A percentile compares a stretch with the other conserved stretches of the same genome.
These are phyloP conservation scores for Pogonocichla stellata DNA, from an alignment of 2,113 vertebrate species.

Conservation along the genomic window DNA sequence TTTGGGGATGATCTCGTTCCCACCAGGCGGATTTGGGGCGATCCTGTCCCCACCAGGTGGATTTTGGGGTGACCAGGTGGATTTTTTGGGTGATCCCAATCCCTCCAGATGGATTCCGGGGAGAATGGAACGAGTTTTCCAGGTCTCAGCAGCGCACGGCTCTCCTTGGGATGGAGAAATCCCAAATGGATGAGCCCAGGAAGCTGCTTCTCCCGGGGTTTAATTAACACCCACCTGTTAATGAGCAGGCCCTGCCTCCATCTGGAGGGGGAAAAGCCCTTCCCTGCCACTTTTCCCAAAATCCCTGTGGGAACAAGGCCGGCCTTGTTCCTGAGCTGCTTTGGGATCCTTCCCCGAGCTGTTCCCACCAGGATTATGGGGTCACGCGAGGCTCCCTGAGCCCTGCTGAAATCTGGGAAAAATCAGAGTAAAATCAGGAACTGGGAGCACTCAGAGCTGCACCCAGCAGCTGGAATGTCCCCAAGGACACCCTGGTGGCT, in stretches of 20 bases:
- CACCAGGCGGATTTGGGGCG: too few species aligned
- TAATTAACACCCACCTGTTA: background rate
- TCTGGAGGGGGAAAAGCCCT: too few species aligned
- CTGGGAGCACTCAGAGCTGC: too few species aligned
- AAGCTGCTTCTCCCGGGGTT: background rate
- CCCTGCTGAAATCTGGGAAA: background rate
- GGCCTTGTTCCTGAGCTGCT: background rate
- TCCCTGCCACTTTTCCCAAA: background rate
- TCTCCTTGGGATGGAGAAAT: background rate
- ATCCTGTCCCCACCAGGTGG: too few species aligned
- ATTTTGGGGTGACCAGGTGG: background rate
- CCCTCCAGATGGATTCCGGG: background rate
- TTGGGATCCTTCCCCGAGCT: too few species aligned
- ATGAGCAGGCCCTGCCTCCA: background rate
- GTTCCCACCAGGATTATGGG: too few species aligned
- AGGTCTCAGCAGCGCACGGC: background rate
- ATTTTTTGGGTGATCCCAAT: too few species aligned
- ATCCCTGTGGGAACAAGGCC: background rate
- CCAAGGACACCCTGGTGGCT: background rate
- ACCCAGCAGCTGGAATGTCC: background rate
- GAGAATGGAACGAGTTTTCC: background rate
- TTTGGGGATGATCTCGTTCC: too few species aligned
- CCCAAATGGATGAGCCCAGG: background rate
- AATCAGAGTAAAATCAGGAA: background rate
- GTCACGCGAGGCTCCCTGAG: too few species aligned